Percentiles rank a stretch among this genome's conserved stretches.
phyloP scores from a whole-genome alignment of 1,140 invertebrate species.

The Helicoverpa zea region DNA sequence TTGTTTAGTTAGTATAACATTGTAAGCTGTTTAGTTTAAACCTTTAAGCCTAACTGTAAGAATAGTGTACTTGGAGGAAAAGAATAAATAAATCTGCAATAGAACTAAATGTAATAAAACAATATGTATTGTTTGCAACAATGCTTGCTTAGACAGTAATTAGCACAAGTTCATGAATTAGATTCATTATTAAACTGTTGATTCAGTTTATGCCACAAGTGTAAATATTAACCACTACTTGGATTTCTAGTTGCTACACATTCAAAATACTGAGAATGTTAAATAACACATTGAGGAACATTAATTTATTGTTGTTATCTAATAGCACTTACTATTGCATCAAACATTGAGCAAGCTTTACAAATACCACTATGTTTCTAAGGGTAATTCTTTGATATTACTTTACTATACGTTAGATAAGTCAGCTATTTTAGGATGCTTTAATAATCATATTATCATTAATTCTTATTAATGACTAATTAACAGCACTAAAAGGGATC shows the following conservation, averaged over 20 bases:
- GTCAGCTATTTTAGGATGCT: neutral
- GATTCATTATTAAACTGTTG: neutral
- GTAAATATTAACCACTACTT: neutral
- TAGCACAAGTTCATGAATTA: neutral
- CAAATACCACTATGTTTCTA: neutral
- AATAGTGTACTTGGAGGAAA: too few relatives aligned
- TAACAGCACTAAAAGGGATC: neutral
- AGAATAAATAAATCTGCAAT: too few relatives aligned
- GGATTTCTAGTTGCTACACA: neutral
- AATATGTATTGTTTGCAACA: neutral
- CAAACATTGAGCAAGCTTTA: neutral
- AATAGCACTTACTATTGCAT: neutral
- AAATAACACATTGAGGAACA: neutral
- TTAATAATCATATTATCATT: neutral
- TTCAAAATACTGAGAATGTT: neutral
- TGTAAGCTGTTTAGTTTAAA: too few relatives aligned
- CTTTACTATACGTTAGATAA: neutral
- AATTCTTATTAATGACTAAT: neutral
- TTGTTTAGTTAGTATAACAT: too few relatives aligned
- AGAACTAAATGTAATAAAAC: neutral
- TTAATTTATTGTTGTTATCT: neutral
- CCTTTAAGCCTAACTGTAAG: too few relatives aligned
- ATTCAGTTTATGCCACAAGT: neutral
- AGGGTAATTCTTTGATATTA: neutral
- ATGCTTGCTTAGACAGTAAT: neutral